A percentile compares a stretch with the other conserved stretches of the same genome.
Evolutionary conservation across 2,888 invertebrate genomes (phyloP).

Genomic region (Itoplectis maculator): DNA sequence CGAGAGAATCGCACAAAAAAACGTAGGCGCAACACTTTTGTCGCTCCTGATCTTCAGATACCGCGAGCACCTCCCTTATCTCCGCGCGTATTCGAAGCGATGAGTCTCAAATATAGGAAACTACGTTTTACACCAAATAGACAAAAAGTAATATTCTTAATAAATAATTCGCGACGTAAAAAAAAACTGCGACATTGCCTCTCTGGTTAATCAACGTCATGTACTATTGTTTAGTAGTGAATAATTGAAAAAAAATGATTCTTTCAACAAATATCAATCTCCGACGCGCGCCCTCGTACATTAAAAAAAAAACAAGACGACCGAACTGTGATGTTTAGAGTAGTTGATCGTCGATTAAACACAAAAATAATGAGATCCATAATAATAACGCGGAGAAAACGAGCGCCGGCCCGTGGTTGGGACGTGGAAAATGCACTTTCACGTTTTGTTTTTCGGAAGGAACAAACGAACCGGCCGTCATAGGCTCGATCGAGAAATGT

Average conservation of each 20-base stretch:
- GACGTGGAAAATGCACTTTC: conserved; percentile 37
- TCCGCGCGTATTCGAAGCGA: not conserved
- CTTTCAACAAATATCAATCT: not conserved
- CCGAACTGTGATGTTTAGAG: not conserved
- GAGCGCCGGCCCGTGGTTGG: not conserved
- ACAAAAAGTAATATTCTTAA: conserved; percentile 20
- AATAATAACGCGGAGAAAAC: conserved; percentile 29
- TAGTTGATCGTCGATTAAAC: conserved; percentile 14
- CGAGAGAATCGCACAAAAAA: conserved; percentile 19
- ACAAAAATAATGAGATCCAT: conserved; percentile 47
- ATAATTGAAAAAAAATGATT: conserved; percentile 2
- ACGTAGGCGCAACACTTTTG: not conserved
- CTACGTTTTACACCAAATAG: conserved; percentile 2
- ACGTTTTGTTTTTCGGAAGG: conserved; percentile 41
- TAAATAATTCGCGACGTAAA: not conserved
- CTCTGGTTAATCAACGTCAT: not conserved
- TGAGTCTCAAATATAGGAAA: not conserved
- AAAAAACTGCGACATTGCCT: conserved; percentile 18
- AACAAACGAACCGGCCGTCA: conserved; percentile 53
- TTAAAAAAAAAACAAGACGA: conserved; percentile 5
- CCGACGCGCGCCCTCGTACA: conserved; percentile 3
- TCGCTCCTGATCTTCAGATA: not conserved
- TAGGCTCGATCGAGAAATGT: conserved; percentile 59
- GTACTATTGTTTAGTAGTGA: not conserved
- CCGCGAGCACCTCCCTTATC: conserved; percentile 8